Conservation (phyloP, 1,140 invertebrate genomes). For the Platyura marginata region DNA sequence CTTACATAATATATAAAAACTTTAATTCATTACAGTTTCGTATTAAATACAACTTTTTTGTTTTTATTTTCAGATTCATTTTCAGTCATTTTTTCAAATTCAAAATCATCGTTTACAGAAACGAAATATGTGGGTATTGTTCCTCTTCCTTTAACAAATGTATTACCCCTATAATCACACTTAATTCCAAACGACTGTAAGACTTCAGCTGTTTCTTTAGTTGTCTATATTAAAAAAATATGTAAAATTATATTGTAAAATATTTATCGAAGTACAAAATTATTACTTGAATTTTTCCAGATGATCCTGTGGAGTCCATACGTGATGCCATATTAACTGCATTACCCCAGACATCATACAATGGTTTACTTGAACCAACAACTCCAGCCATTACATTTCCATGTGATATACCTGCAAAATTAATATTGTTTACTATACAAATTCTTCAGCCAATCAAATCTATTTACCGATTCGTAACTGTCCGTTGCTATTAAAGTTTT, state of each 20-base stretch:
- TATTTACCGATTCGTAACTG: constrained; percentile 28
- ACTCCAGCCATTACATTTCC: constrained; percentile 80
- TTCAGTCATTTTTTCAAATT: constrained; percentile 17
- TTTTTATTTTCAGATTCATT: too few species aligned
- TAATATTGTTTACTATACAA: too few species aligned
- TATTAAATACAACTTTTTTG: too few species aligned
- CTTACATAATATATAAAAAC: too few species aligned
- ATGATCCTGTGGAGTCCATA: constrained; percentile 70
- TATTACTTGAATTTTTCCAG: constrained; percentile 62
- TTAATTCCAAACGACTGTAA: constrained; percentile 45
- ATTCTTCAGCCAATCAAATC: too few species aligned
- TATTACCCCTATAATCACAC: constrained; percentile 48
- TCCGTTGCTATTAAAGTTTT: constrained; percentile 26
- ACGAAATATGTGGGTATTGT: constrained; percentile 56
- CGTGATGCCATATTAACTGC: constrained; percentile 87
- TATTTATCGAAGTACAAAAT: too few species aligned
- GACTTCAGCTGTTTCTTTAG: constrained; percentile 49
- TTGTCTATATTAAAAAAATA: constrained; percentile 33
- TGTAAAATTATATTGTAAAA: too few species aligned
- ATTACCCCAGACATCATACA: constrained; percentile 79
- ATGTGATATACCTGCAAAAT: constrained; percentile 42
- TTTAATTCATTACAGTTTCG: too few species aligned
- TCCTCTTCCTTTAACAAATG: constrained; percentile 57
- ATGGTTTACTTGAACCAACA: constrained; percentile 72
- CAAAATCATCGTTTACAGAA: constrained; percentile 38